Evolutionary conservation across 1,140 invertebrate species (phyloP).

Genomic region (Scaptomyza pallida): DNA sequence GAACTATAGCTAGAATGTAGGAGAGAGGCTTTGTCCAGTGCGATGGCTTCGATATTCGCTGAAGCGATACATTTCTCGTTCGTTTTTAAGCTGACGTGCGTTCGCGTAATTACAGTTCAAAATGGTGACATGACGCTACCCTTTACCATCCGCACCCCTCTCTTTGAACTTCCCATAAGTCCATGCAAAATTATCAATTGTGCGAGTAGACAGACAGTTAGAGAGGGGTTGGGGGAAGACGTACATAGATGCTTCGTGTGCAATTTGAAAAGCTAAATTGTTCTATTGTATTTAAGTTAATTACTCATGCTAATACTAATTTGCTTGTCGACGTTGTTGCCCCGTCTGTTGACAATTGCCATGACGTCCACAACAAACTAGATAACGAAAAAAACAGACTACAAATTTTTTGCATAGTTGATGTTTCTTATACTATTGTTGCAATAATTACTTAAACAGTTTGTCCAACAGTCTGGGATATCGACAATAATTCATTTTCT

Average conservation of each 20-base stretch:
- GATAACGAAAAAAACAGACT: not conserved
- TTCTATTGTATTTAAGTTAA: slow-evolving; percentile 83
- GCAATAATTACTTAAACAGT: slow-evolving; percentile 5
- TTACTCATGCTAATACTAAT: slow-evolving; percentile 82
- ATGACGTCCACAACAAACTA: slow-evolving; percentile 37
- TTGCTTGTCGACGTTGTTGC: slow-evolving; percentile 50
- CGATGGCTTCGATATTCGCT: slow-evolving; percentile 61
- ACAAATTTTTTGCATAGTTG: slow-evolving; percentile 16
- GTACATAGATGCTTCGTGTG: slow-evolving; percentile 42
- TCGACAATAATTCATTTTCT: not conserved
- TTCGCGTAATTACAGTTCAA: slow-evolving; percentile 71
- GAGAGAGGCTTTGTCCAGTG: not conserved
- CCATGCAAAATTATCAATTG: slow-evolving; percentile 77
- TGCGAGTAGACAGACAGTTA: slow-evolving; percentile 10
- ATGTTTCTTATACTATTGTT: slow-evolving; percentile 3
- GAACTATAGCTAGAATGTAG: not conserved
- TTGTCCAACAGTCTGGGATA: not conserved
- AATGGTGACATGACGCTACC: slow-evolving; percentile 50
- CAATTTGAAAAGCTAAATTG: slow-evolving; percentile 81
- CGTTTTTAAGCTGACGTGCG: slow-evolving; percentile 62
- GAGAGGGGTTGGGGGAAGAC: not conserved
- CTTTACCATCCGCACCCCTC: not conserved
- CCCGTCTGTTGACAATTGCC: slow-evolving; percentile 58
- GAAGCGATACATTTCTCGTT: slow-evolving; percentile 48
- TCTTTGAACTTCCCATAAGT: slow-evolving; percentile 22